These are phyloP conservation scores for Kryptolebias ocellatus DNA, from an alignment of 2,797 vertebrate species.

Conservation along the genomic window DNA sequence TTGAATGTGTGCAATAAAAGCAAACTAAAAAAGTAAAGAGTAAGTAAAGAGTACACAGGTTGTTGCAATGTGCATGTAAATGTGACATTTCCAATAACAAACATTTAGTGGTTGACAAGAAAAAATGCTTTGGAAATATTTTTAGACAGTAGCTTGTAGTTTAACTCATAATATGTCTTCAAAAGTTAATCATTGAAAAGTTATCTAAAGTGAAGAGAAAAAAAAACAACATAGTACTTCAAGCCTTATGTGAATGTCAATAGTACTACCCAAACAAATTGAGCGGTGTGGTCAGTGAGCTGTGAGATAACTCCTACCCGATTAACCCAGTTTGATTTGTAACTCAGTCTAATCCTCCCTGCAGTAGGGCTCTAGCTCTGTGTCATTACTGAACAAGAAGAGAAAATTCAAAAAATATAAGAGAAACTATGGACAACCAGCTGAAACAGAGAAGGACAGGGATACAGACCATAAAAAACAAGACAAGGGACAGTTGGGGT, in stretches of 20 bases:
- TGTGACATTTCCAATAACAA: background rate
- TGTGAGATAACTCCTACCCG: conserved; percentile 36
- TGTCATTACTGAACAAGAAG: conserved; percentile 53
- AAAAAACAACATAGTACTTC: background rate
- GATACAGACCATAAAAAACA: background rate
- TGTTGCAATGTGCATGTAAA: background rate
- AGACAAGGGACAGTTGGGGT: conserved; percentile 51
- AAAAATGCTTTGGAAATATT: background rate
- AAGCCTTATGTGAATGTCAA: background rate
- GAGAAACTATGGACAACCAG: conserved; percentile 5
- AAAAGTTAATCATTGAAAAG: too few species aligned
- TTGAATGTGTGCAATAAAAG: background rate
- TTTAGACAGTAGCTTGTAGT: too few species aligned
- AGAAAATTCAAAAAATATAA: conserved; percentile 11
- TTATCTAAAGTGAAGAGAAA: too few species aligned
- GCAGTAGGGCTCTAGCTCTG: conserved; percentile 33
- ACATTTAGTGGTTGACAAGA: background rate
- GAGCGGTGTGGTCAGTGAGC: conserved; percentile 37
- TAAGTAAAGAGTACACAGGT: background rate
- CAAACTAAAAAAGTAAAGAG: too few species aligned
- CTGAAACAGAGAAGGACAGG: background rate
- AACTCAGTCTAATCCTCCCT: conserved; percentile 65
- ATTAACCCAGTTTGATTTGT: conserved; percentile 73
- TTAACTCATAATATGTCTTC: too few species aligned
- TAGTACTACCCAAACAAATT: conserved; percentile 17